phyloP scores from a whole-genome alignment of 2,888 invertebrate species.

The Metalampra italica region DNA sequence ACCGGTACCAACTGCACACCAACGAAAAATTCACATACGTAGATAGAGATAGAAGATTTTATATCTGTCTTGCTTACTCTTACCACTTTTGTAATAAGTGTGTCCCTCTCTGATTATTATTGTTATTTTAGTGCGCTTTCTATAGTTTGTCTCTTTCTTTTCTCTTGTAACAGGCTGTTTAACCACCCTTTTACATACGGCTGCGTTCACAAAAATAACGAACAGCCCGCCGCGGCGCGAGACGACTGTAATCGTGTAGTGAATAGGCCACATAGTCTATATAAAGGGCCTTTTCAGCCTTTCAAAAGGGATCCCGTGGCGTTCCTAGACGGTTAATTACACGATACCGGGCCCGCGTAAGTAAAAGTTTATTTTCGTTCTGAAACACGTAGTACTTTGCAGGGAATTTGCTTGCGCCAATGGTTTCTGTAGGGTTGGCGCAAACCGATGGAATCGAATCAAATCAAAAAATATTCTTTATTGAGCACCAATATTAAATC shows the following conservation, averaged over 20 bases:
- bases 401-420: background rate
- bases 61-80: no score
- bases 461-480: no score
- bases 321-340: slow-evolving; percentile 62
- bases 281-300: slow-evolving; percentile 63
- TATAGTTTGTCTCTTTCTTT: no score
- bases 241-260: slow-evolving; percentile 58
- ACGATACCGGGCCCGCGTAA: slow-evolving; percentile 41
- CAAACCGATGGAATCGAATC: no score
- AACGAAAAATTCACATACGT: no score
- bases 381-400: slow-evolving; percentile 27
- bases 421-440: background rate
- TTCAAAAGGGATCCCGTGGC: slow-evolving; percentile 57
- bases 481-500: no score
- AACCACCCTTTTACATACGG: slow-evolving; percentile 50
- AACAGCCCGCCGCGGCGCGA: slow-evolving; percentile 47
- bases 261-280: slow-evolving; percentile 40
- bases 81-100: no score
- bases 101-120: no score
- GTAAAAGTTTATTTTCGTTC: slow-evolving; percentile 38
- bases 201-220: slow-evolving; percentile 78
- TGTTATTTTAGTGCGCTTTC: no score
- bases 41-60: no score
- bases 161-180: background rate
- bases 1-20: no score